Evolutionary conservation across 2,113 vertebrate genomes (phyloP).

Genomic region (Epinephelus cyanopodus): DNA sequence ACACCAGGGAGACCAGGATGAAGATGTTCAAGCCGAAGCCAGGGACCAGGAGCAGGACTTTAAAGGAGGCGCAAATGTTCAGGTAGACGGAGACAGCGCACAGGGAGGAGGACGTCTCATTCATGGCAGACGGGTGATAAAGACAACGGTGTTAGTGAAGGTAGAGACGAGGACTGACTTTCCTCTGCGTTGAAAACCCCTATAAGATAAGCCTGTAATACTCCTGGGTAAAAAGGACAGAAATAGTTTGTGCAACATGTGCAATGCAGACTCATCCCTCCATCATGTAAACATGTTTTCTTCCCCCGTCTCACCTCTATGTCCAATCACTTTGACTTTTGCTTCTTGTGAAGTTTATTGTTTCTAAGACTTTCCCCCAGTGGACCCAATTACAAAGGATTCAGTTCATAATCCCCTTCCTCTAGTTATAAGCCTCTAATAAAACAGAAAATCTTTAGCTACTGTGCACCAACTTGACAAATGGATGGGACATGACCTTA

Average conservation of each 20-base stretch:
- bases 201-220: conserved; percentile 27
- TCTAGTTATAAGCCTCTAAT: conserved; percentile 69
- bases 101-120: conserved; percentile 50
- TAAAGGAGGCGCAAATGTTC: conserved; percentile 61
- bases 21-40: conserved; percentile 68
- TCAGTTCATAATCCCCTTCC: conserved; percentile 75
- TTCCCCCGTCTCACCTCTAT: conserved; percentile 9
- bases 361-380: conserved; percentile 73
- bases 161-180: not conserved
- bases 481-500: conserved; percentile 27
- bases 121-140: conserved; percentile 48
- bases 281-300: conserved; percentile 63
- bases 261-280: conserved; percentile 38
- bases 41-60: conserved; percentile 66
- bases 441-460: conserved; percentile 62
- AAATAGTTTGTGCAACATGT: conserved; percentile 10
- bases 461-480: conserved; percentile 55
- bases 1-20: conserved; percentile 59
- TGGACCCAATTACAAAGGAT: conserved; percentile 82
- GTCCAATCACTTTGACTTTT: conserved; percentile 66
- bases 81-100: conserved; percentile 56
- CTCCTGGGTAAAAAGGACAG: conserved; percentile 25
- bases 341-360: conserved; percentile 58
- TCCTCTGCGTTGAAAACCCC: not conserved
- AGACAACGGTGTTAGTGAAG: not conserved